phyloP scores from a whole-genome alignment of 30 jellyfish, hydroid and myxozoan species.

The Rhopilema esculentum region DNA sequence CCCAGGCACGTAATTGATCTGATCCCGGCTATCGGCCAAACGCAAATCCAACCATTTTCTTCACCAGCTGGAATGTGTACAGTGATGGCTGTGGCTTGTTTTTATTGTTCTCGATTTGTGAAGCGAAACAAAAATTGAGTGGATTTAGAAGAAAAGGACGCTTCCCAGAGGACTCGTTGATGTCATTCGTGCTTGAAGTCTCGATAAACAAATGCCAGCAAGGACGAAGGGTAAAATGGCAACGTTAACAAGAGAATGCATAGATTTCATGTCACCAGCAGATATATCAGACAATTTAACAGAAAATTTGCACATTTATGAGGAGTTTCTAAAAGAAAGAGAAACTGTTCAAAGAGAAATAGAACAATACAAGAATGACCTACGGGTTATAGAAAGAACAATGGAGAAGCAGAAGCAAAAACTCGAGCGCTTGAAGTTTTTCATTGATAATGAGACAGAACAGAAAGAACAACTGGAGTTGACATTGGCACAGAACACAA shows the following conservation, averaged over 20 bases:
- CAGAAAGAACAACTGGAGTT: slow-evolving; percentile 50
- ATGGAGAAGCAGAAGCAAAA: slow-evolving; percentile 28
- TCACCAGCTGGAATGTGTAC: no score
- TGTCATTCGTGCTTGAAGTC: slow-evolving; percentile 5
- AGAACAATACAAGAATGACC: not conserved
- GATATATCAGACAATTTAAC: not conserved
- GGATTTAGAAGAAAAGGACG: not conserved
- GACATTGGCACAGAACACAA: slow-evolving; percentile 36
- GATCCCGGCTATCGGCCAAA: no score
- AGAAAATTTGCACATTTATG: not conserved
- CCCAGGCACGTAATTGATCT: no score
- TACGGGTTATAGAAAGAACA: slow-evolving; percentile 19
- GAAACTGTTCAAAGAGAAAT: not conserved
- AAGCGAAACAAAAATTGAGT: not conserved
- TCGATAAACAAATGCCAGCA: no score
- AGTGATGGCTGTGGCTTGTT: no score
- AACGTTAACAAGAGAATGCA: not conserved
- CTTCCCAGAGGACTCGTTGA: not conserved
- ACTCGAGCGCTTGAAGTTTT: slow-evolving; percentile 45
- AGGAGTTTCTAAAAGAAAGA: slow-evolving; percentile 4
- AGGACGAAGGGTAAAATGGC: not conserved
- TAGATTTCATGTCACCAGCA: not conserved
- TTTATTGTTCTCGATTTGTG: not conserved
- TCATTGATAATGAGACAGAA: slow-evolving; percentile 39
- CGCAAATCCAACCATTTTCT: no score